Evolutionary conservation across 2,888 invertebrate genomes (phyloP), one percentile per base, ranked within the genome.

Genomic region (Adineta ricciae): DNA sequence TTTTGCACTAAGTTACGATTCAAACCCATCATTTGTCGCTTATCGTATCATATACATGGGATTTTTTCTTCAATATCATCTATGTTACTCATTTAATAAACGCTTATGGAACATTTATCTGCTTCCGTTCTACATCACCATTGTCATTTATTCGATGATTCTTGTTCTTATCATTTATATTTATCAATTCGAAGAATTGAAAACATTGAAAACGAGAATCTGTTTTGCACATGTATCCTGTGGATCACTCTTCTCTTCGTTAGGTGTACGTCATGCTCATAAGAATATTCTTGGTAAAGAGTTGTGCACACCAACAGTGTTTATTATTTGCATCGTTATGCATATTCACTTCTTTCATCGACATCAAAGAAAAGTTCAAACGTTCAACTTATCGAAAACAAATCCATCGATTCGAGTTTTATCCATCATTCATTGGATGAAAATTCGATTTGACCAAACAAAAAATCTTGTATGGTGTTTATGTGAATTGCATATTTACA

Each of bases 1-100:
- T 16, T 50, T 50, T 50, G 19, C 50, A 50, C 19, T 50, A 50
- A 50, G 50, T 50, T 50, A 50, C 19, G 19, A 19, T 50, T 3
- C 50, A 50, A 50, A 50, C 19, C 2, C 50, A 16, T 50, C 19
- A 50, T 19, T 19, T 16, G 96, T 96, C 49, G 94, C 95, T 87
- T 98, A 97, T 92, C 93, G 96, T 87, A 96, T 99, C 88, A 93
- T 97, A 88, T 99, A 99, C 90, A 97, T 98, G 96, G 94, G 95
- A 86, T 92, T 99, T 87, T 97, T 98, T 91, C 93, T 97, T 50
- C 50, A 50, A 50, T 50, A 50, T 50, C 11, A 50, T 50, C 19
- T 50, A 50, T 50, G 50, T 50, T 50, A 50, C 19, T 50, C 50
- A 50, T 16, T 50, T 16, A 50, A 9, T 50, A 50, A 50, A 50